phyloP scores from a whole-genome alignment of 2,888 invertebrate genomes.

The Bhutanitis thaidina region DNA sequence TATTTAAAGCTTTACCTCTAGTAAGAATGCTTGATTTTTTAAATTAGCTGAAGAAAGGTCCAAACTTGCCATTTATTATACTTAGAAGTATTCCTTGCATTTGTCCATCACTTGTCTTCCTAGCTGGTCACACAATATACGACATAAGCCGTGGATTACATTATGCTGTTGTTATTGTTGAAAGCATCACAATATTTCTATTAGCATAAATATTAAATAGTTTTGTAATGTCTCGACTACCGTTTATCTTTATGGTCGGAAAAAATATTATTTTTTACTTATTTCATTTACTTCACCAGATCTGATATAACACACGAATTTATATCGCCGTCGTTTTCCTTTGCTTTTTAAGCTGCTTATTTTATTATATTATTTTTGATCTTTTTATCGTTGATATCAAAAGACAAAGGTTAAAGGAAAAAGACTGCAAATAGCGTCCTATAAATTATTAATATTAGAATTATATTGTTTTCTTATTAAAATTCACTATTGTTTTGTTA shows the following conservation, averaged over 20 bases:
- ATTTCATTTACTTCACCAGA: too few species aligned
- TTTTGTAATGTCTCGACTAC: too few species aligned
- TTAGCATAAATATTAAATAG: too few species aligned
- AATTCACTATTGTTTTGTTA: slow-evolving; percentile 2
- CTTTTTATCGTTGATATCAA: slow-evolving; percentile 12
- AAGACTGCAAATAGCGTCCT: slow-evolving; percentile 59
- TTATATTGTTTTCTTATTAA: slow-evolving; percentile 9
- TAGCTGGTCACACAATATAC: slow-evolving; percentile 16
- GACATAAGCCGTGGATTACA: slow-evolving; percentile 5
- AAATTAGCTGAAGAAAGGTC: neutral
- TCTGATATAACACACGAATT: neutral
- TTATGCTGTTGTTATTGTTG: slow-evolving; percentile 14
- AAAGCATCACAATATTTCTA: too few species aligned
- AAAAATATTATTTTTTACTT: too few species aligned
- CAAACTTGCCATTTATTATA: slow-evolving; percentile 7
- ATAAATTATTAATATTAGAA: slow-evolving; percentile 26
- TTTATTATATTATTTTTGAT: slow-evolving; percentile 3
- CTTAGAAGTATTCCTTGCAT: slow-evolving; percentile 1
- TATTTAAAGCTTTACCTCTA: too few species aligned
- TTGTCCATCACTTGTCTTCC: neutral
- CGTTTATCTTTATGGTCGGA: too few species aligned
- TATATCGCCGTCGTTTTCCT: slow-evolving; percentile 40
- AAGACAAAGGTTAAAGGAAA: slow-evolving; percentile 53
- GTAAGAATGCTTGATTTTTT: too few species aligned
- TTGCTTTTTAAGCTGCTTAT: slow-evolving; percentile 22